phyloP scores from a whole-genome alignment of 2,797 vertebrate genomes.

The Tiaroga cobitis region DNA sequence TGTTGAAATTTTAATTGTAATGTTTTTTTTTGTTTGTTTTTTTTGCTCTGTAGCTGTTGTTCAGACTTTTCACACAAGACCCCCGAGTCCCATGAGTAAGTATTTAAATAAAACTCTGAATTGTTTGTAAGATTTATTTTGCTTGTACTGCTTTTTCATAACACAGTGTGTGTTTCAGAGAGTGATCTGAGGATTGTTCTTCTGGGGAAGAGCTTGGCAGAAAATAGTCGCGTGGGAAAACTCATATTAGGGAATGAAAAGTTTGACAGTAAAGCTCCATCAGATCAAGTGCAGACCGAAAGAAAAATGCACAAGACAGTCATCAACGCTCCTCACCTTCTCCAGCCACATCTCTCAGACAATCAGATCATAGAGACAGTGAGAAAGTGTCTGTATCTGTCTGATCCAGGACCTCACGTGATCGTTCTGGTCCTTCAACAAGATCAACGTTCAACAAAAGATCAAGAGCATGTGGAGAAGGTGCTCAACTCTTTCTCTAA shows the following conservation, averaged over 20 bases:
- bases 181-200: slow-evolving; percentile 22
- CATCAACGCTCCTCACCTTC: not conserved
- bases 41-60: not conserved
- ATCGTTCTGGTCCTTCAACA: slow-evolving; percentile 6
- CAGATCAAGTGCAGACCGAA: slow-evolving; percentile 1
- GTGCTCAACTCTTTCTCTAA: not conserved
- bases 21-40: not conserved
- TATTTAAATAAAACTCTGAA: not conserved
- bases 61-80: not conserved
- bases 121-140: too few species aligned
- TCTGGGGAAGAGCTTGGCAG: not conserved
- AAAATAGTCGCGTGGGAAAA: not conserved
- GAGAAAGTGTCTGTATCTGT: not conserved
- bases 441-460: not conserved
- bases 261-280: not conserved
- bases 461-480: not conserved
- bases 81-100: not conserved
- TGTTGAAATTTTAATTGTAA: not conserved
- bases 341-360: slow-evolving; percentile 10
- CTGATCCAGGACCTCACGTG: slow-evolving; percentile 16
- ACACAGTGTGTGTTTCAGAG: not conserved
- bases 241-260: not conserved
- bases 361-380: not conserved
- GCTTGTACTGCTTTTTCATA: not conserved
- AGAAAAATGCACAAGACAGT: slow-evolving; percentile 8